phyloP scores from a whole-genome alignment of 1,140 invertebrate genomes.

The Wiebesia pumilae region DNA sequence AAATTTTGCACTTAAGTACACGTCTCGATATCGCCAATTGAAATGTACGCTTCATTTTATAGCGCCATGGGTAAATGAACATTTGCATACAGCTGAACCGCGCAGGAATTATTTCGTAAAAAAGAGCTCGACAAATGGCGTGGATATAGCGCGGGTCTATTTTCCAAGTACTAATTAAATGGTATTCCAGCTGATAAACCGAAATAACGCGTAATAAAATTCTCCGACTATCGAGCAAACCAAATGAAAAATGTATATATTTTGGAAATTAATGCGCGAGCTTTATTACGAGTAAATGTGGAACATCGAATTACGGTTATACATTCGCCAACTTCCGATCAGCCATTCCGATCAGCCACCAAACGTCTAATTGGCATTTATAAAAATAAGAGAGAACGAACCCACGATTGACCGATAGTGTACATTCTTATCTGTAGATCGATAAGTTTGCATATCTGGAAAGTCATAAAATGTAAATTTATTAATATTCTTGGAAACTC shows the following conservation, averaged over 20 bases:
- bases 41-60: conserved; percentile 17
- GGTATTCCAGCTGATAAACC: not conserved
- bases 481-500: not conserved
- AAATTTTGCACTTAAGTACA: conserved; percentile 18
- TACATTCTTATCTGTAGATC: not conserved
- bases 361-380: not conserved
- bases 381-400: not conserved
- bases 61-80: not conserved
- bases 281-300: too few relatives aligned
- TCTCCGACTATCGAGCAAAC: too few relatives aligned
- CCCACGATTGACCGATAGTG: not conserved
- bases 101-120: not conserved
- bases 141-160: too few relatives aligned
- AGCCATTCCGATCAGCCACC: not conserved
- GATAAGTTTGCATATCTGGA: not conserved
- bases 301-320: not conserved
- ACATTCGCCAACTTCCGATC: not conserved
- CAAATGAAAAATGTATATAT: too few relatives aligned
- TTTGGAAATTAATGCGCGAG: too few relatives aligned
- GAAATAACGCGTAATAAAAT: not conserved
- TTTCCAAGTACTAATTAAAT: not conserved
- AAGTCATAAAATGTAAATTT: not conserved
- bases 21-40: conserved; percentile 20
- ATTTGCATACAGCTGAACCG: not conserved
- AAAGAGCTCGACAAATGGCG: not conserved